Percentiles rank a stretch among this genome's conserved stretches.
Conservation (phyloP, 2,113 vertebrate species). For the Condylura cristata region DNA sequence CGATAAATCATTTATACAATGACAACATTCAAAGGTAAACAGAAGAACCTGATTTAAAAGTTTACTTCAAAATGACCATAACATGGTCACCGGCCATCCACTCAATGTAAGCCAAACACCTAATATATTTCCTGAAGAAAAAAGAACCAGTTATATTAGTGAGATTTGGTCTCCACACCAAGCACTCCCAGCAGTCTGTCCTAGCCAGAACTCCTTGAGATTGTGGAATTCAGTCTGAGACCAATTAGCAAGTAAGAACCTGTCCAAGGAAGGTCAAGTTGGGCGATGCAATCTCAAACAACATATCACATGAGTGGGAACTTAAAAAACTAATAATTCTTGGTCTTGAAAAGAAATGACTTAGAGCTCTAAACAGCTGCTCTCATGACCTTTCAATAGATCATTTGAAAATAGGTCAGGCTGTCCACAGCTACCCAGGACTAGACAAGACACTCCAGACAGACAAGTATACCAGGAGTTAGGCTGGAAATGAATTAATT, state of each 20-base stretch:
- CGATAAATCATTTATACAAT: background rate
- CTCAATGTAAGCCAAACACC: background rate
- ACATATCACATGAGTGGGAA: background rate
- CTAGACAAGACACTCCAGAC: background rate
- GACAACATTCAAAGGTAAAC: background rate
- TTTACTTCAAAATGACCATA: background rate
- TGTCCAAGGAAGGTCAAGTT: background rate
- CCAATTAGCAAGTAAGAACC: background rate
- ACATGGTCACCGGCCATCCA: background rate
- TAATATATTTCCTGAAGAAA: background rate
- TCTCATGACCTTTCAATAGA: background rate
- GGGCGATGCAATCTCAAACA: background rate
- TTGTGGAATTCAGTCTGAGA: background rate
- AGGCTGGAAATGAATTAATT: background rate
- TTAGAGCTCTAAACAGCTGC: background rate
- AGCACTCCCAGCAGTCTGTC: background rate
- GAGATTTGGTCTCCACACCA: background rate
- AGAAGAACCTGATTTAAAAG: background rate
- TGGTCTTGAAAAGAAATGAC: background rate
- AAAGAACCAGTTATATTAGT: background rate
- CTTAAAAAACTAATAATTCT: background rate
- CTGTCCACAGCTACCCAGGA: background rate
- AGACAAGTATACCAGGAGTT: background rate
- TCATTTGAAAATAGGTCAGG: background rate
- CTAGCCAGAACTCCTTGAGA: background rate